These are phyloP conservation scores for Menidia menidia DNA, from an alignment of 2,797 vertebrate genomes.

Conservation along the genomic window DNA sequence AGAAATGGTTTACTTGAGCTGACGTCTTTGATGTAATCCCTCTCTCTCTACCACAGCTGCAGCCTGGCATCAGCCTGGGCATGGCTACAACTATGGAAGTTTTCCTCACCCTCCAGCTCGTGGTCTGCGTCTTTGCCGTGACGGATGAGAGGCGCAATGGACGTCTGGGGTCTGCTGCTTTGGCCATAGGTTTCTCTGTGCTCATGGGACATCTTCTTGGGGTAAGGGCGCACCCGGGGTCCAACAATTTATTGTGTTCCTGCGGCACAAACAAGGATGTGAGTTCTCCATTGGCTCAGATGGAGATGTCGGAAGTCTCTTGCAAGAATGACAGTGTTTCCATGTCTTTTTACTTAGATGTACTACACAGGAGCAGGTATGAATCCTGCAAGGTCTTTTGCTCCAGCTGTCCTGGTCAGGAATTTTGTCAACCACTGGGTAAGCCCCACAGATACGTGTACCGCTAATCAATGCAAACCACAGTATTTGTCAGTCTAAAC, in stretches of 20 bases:
- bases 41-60: slow-evolving; percentile 79
- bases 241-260: background rate
- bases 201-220: slow-evolving; percentile 95
- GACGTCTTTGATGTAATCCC: background rate
- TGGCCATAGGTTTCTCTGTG: slow-evolving; percentile 94
- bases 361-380: slow-evolving; percentile 95
- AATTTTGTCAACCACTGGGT: slow-evolving; percentile 98
- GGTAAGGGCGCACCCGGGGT: slow-evolving; percentile 71
- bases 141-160: slow-evolving; percentile 93
- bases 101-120: slow-evolving; percentile 93
- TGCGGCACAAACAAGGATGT: background rate
- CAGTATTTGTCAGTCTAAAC: background rate
- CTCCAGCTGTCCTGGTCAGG: slow-evolving; percentile 91
- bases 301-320: background rate
- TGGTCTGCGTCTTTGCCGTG: slow-evolving; percentile 93
- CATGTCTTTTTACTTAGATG: slow-evolving; percentile 79
- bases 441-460: slow-evolving; percentile 58
- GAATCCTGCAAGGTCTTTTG: slow-evolving; percentile 96
- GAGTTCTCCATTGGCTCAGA: accelerated
- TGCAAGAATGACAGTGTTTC: slow-evolving; percentile 10
- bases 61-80: slow-evolving; percentile 91
- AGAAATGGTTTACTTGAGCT: no score
- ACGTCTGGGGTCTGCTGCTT: slow-evolving; percentile 88
- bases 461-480: background rate
- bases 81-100: slow-evolving; percentile 95